Base-by-base conservation (phyloP, 2,888 invertebrate species). In the Acrobasis consociella region DNA sequence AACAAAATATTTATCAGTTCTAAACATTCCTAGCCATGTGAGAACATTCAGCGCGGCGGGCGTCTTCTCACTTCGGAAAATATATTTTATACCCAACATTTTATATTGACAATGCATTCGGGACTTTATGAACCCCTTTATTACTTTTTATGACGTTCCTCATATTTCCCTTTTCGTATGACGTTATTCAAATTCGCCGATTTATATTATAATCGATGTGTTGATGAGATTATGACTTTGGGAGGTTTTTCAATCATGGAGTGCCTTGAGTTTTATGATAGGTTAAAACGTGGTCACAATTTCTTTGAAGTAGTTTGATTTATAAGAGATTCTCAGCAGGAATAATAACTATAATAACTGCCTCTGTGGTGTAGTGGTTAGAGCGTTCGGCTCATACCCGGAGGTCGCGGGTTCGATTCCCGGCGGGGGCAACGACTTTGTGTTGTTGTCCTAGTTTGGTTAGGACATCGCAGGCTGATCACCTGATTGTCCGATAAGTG, bases 161-260 rank as follows among this genome's bases (percentile, higher is more conserved):
- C 86, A 83, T 83, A 84, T 85, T 85, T 82, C 78, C 78, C 77
- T 68, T 67, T 67, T 46, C 65, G 67, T 70, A 77, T 72, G 74
- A 69, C 82, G 81, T 82, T 80, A 77, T 87, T 86, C 86, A 84
- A 89, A 89, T 85, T 78, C 77, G 70, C 71, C 87, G 86, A 90
- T 90, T 87, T 87, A 87, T 89, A 89, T 86, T 89, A 86, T 86
- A 89, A 89, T 90, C 87, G 87, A 87, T 85, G 76, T 72, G 76
- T 74, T 72, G 77, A 84, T 85, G 78, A 70, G 72, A 74, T 77
- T 75, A 74, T 69, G 66, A 37, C 50, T 50, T 17, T 15, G 17
- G 31, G 53, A 11, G 37, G 53, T 13, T 53, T 53, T 53, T 53
- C 53, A 38, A 53, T 53, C n/a, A 9, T 37, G n/a, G 22, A 22